A percentile compares a stretch with the other conserved stretches of the same genome.
phyloP scores from a whole-genome alignment of 2,797 vertebrate species.

The Pyrocephalus nanus region DNA sequence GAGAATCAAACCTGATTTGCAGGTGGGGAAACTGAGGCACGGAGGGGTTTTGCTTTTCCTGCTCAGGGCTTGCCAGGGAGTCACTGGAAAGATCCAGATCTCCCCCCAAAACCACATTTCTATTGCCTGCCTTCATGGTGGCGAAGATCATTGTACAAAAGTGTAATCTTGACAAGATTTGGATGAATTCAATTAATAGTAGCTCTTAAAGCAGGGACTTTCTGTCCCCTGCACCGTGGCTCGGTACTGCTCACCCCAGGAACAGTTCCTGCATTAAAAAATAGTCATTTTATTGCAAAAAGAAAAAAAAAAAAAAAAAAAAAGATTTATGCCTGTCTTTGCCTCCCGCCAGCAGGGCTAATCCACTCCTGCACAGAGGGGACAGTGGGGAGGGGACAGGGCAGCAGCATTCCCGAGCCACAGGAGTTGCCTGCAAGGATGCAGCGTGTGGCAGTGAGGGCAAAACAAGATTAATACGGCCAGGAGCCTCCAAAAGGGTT shows the following conservation, averaged over 20 bases:
- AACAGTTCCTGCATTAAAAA: background rate
- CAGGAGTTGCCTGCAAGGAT: background rate
- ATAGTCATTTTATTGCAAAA: background rate
- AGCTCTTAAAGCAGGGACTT: background rate
- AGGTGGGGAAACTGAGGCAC: background rate
- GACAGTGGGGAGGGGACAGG: rapidly evolving
- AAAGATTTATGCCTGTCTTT: background rate
- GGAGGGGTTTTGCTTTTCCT: background rate
- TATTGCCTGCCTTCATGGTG: background rate
- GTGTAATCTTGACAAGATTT: background rate
- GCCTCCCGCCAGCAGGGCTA: background rate
- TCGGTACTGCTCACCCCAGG: background rate
- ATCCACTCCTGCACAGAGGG: background rate
- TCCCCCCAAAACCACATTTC: background rate
- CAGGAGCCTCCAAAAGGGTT: background rate
- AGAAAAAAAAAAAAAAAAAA: background rate
- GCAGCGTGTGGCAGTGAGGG: rapidly evolving
- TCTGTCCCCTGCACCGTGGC: background rate
- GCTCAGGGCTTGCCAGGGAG: rapidly evolving
- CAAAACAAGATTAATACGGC: background rate
- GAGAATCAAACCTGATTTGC: background rate
- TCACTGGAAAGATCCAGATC: background rate
- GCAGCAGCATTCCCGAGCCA: background rate
- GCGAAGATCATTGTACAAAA: background rate
- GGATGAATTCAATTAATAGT: background rate